A percentile compares a stretch with the other conserved stretches of the same genome.
phyloP scores from a whole-genome alignment of 1,140 invertebrate species.

The Temnothorax nylanderi region DNA sequence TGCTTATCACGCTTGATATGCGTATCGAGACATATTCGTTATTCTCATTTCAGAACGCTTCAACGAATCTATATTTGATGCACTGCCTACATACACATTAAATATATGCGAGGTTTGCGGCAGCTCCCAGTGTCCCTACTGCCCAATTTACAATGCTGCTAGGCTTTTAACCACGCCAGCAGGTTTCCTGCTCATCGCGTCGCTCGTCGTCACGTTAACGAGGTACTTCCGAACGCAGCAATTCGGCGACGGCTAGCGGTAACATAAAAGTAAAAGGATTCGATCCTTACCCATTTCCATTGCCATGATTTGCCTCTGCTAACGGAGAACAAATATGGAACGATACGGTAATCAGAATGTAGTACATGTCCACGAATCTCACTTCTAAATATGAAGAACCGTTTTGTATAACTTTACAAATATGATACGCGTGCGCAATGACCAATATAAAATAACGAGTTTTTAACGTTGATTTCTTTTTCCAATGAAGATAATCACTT shows the following conservation, averaged over 20 bases:
- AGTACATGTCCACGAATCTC: slow-evolving; percentile 7
- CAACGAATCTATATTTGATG: slow-evolving; percentile 97
- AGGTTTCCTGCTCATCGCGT: slow-evolving; percentile 77
- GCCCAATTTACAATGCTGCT: slow-evolving; percentile 95
- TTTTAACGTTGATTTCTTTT: slow-evolving; percentile 7
- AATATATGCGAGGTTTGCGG: slow-evolving; percentile 99
- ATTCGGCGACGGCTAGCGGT: slow-evolving; percentile 73
- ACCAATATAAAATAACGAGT: background rate
- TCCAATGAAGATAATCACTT: background rate
- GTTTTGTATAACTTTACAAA: slow-evolving; percentile 10
- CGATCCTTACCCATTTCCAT: background rate
- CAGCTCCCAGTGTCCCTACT: slow-evolving; percentile 98
- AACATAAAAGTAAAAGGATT: slow-evolving; percentile 11
- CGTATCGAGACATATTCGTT: slow-evolving; percentile 19
- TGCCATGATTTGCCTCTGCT: slow-evolving; percentile 9
- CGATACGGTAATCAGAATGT: background rate
- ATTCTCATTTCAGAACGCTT: slow-evolving; percentile 92
- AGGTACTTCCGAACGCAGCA: slow-evolving; percentile 80
- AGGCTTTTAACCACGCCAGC: slow-evolving; percentile 80
- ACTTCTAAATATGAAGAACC: background rate
- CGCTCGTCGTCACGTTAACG: slow-evolving; percentile 74
- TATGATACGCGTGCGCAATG: background rate
- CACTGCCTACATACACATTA: slow-evolving; percentile 94
- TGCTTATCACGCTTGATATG: background rate
- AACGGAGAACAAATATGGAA: slow-evolving; percentile 21